These are phyloP conservation scores for Troglohyphantes excavatus DNA, from an alignment of 2,888 invertebrate genomes.

Conservation along the genomic window DNA sequence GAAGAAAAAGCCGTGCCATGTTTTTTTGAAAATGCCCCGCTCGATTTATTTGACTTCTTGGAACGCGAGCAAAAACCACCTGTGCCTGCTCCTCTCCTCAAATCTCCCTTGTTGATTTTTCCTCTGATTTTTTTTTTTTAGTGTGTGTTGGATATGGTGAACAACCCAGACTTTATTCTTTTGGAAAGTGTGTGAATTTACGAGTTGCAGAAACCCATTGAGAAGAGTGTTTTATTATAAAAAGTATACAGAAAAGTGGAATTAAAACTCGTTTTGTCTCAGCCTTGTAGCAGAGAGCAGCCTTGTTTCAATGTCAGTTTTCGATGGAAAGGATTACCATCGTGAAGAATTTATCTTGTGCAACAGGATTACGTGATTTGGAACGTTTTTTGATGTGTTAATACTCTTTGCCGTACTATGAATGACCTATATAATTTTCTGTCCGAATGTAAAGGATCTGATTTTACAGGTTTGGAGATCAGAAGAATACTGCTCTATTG, in stretches of 20 bases:
- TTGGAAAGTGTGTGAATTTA: too few species aligned
- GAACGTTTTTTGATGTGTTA: background rate
- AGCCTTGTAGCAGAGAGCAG: too few species aligned
- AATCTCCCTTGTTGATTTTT: background rate
- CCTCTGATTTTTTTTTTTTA: background rate
- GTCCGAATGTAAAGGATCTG: background rate
- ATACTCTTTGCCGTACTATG: conserved; percentile 19
- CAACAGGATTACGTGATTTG: too few species aligned
- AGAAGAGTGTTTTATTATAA: too few species aligned
- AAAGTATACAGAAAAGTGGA: too few species aligned
- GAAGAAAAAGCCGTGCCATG: too few species aligned
- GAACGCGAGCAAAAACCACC: conserved; percentile 29
- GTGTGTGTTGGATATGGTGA: background rate
- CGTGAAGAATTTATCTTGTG: too few species aligned
- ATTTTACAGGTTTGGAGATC: conserved; percentile 29
- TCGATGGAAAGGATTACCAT: too few species aligned
- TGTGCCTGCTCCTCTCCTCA: conserved; percentile 11
- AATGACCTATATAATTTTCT: conserved; percentile 7
- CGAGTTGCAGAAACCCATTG: too few species aligned
- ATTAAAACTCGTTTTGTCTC: too few species aligned
- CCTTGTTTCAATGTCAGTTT: too few species aligned
- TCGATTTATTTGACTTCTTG: conserved; percentile 11
- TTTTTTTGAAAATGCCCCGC: conserved; percentile 5
- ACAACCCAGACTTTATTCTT: background rate
- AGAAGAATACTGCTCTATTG: conserved; percentile 45